phyloP scores from a whole-genome alignment of 2,113 vertebrate species.

The Pedetes capensis region DNA sequence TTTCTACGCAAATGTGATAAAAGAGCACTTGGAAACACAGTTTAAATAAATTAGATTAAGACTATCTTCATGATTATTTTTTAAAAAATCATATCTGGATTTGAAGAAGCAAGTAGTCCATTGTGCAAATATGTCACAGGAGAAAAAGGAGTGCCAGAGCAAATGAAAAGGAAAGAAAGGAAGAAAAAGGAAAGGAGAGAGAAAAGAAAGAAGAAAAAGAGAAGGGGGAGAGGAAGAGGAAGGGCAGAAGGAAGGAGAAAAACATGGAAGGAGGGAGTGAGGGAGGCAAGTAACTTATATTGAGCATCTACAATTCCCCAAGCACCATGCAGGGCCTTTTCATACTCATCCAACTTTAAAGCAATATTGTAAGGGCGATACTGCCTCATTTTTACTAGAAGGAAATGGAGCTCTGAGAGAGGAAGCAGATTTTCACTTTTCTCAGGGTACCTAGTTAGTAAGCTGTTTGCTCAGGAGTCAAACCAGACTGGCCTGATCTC shows the following conservation, averaged over 20 bases:
- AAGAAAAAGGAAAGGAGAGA: too few species aligned
- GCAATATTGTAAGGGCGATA: background rate
- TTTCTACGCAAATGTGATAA: constrained; percentile 19
- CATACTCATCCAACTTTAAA: background rate
- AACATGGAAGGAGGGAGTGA: background rate
- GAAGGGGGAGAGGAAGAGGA: too few species aligned
- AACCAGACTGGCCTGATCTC: background rate
- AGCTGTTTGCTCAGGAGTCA: background rate
- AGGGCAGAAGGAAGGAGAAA: background rate
- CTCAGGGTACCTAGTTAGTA: background rate
- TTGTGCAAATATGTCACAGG: background rate
- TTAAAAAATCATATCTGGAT: background rate
- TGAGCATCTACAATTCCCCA: background rate
- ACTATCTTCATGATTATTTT: background rate
- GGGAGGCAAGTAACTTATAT: fast-evolving
- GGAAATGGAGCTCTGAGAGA: background rate
- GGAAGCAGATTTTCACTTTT: background rate
- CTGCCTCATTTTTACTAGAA: background rate
- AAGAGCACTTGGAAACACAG: background rate
- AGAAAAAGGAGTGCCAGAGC: background rate
- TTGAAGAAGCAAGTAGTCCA: background rate
- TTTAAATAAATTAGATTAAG: background rate
- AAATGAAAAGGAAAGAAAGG: background rate
- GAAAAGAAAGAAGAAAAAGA: too few species aligned
- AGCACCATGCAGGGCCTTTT: background rate